Conservation (phyloP, 2,113 vertebrate species). For the Ailurus styani region DNA sequence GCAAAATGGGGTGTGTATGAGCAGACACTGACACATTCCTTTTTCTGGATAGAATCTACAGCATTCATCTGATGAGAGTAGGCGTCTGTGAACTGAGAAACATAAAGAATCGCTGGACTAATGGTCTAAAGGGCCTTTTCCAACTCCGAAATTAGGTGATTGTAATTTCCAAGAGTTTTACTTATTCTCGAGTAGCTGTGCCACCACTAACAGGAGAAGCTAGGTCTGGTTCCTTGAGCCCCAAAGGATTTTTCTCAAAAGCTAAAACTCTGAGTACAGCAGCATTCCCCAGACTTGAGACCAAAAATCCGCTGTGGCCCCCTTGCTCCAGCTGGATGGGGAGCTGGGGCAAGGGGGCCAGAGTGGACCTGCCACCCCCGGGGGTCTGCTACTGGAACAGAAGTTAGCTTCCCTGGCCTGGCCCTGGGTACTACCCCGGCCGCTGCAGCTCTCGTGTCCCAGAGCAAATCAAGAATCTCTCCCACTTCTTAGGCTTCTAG, state of each 20-base stretch:
- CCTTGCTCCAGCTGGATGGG: not conserved
- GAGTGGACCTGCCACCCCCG: not conserved
- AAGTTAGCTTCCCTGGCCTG: not conserved
- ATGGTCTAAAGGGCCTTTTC: not conserved
- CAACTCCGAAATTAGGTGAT: not conserved
- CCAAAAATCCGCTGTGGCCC: not conserved
- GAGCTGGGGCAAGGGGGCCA: not conserved
- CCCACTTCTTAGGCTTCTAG: not conserved
- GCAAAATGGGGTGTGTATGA: not conserved
- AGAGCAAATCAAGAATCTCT: not conserved
- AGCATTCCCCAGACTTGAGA: not conserved
- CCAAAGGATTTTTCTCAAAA: not conserved
- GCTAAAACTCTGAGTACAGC: not conserved
- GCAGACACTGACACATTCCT: not conserved
- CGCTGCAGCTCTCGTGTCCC: not conserved
- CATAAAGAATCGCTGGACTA: not conserved
- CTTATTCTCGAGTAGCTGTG: not conserved
- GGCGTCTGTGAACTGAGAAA: not conserved
- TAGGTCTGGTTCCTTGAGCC: not conserved
- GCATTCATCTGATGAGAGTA: not conserved
- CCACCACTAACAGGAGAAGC: not conserved
- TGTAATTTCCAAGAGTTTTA: conserved; percentile 11
- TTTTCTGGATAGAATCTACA: not conserved
- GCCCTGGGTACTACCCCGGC: not conserved
- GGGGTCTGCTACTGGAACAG: not conserved